A percentile compares a stretch with the other conserved stretches of the same genome.
phyloP scores from a whole-genome alignment of 2,113 vertebrate species.

The Neotragus moschatus region DNA sequence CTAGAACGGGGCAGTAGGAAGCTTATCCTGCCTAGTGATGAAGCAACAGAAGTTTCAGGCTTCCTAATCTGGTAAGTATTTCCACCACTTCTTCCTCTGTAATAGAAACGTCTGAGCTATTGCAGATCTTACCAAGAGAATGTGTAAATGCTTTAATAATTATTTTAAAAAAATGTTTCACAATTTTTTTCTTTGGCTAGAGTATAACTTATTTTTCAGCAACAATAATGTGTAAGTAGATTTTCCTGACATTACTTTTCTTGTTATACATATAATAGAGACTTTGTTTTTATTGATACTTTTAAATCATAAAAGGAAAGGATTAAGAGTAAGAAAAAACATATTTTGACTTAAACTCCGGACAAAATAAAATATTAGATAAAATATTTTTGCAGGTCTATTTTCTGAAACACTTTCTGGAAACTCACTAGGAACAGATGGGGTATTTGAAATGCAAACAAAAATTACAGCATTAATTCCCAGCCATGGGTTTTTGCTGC shows the following conservation, averaged over 20 bases:
- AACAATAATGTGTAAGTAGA: not conserved
- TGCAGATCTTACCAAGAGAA: not conserved
- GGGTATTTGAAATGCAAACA: slow-evolving; percentile 56
- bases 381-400: slow-evolving; percentile 4
- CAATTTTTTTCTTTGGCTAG: not conserved
- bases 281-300: slow-evolving; percentile 8
- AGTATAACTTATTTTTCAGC: not conserved
- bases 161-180: not conserved
- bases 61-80: not conserved
- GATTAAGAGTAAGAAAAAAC: not conserved
- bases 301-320: not conserved
- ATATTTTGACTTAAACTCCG: slow-evolving; percentile 9
- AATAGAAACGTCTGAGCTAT: not conserved
- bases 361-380: slow-evolving; percentile 31
- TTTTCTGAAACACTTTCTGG: slow-evolving; percentile 36
- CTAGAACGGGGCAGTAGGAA: not conserved
- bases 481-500: not conserved
- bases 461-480: slow-evolving; percentile 15
- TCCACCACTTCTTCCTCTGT: not conserved
- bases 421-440: slow-evolving; percentile 28
- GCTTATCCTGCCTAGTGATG: rapidly evolving
- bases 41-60: not conserved
- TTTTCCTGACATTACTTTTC: not conserved
- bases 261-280: not conserved
- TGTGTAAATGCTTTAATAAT: not conserved